Evolutionary conservation across 2,888 invertebrate genomes (phyloP).

Genomic region (Gasteruption jaculator): DNA sequence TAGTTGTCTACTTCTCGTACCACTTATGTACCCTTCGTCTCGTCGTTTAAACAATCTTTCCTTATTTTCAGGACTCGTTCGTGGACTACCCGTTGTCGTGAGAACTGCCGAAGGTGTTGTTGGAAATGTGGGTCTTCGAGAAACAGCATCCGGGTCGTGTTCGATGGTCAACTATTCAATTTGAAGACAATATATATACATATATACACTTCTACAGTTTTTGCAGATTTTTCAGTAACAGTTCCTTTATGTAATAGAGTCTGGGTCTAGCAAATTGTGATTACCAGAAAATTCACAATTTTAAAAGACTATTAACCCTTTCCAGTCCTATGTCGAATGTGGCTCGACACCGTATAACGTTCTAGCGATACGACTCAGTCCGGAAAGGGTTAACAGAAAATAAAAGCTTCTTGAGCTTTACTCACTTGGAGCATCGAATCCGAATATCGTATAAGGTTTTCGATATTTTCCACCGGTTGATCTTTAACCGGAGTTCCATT

Average conservation of each 20-base stretch:
- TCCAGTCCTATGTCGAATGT: too few relatives aligned
- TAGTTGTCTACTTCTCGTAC: slow-evolving; percentile 62
- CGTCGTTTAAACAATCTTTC: slow-evolving; percentile 56
- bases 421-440: slow-evolving; percentile 73
- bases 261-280: too few relatives aligned
- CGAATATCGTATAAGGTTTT: slow-evolving; percentile 68
- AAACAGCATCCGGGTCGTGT: slow-evolving; percentile 76
- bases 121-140: slow-evolving; percentile 54
- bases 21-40: slow-evolving; percentile 60
- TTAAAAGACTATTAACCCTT: too few relatives aligned
- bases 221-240: too few relatives aligned
- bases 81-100: slow-evolving; percentile 48
- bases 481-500: slow-evolving; percentile 85
- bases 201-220: too few relatives aligned
- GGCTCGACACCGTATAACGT: too few relatives aligned
- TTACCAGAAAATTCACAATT: too few relatives aligned
- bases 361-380: too few relatives aligned
- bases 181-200: slow-evolving; percentile 8
- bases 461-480: slow-evolving; percentile 73
- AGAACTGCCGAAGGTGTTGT: slow-evolving; percentile 50
- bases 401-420: too few relatives aligned
- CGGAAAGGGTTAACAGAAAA: too few relatives aligned
- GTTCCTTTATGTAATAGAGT: too few relatives aligned
- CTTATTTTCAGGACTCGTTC: slow-evolving; percentile 49
- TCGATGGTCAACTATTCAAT: slow-evolving; percentile 74